These are phyloP conservation scores for Phyto melanocephala DNA, from an alignment of 2,888 invertebrate genomes.

Conservation along the genomic window DNA sequence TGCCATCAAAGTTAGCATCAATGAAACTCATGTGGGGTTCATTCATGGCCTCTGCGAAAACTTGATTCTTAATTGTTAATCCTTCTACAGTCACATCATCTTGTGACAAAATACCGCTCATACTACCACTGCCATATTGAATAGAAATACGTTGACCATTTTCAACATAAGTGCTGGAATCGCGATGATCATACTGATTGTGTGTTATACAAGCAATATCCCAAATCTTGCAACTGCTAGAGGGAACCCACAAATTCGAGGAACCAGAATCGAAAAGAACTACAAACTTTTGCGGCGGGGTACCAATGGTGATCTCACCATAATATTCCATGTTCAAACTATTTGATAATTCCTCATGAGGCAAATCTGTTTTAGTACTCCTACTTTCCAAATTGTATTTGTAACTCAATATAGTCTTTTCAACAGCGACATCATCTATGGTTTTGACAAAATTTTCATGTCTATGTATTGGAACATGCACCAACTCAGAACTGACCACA, in stretches of 20 bases:
- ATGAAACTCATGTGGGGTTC: conserved; percentile 96
- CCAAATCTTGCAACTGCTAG: conserved; percentile 92
- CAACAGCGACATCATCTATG: conserved; percentile 57
- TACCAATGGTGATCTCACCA: conserved; percentile 93
- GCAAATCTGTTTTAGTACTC: neutral
- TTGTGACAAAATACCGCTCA: conserved; percentile 95
- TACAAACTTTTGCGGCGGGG: conserved; percentile 92
- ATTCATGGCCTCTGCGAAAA: conserved; percentile 94
- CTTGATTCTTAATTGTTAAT: conserved; percentile 85
- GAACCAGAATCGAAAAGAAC: conserved; percentile 96
- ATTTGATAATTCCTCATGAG: conserved; percentile 38
- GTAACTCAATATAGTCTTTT: conserved; percentile 57
- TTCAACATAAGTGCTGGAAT: conserved; percentile 88
- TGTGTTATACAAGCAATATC: conserved; percentile 96
- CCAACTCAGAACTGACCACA: conserved; percentile 69
- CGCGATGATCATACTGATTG: conserved; percentile 93
- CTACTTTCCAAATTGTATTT: conserved; percentile 64
- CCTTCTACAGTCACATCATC: conserved; percentile 89
- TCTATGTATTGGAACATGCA: conserved; percentile 69
- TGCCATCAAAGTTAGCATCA: conserved; percentile 98
- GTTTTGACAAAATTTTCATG: conserved; percentile 69
- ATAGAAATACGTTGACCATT: conserved; percentile 95
- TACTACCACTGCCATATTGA: conserved; percentile 94
- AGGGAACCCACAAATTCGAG: conserved; percentile 98
- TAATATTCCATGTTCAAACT: conserved; percentile 94